These are phyloP conservation scores for Pandion haliaetus DNA, from an alignment of 2,113 vertebrate genomes.

Conservation along the genomic window DNA sequence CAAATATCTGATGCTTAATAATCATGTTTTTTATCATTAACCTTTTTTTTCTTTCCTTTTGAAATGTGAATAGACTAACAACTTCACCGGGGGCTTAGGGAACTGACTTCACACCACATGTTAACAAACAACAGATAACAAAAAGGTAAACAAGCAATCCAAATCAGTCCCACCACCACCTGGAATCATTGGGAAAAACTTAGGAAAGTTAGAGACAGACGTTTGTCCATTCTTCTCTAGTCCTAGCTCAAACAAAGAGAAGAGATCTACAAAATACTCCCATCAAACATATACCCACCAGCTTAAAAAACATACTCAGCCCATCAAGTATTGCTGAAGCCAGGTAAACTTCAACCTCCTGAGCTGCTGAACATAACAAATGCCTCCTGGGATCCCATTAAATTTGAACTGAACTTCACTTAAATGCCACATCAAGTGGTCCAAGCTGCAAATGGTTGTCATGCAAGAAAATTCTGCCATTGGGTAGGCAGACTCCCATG, in stretches of 20 bases:
- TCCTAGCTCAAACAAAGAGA: not conserved
- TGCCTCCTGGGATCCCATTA: not conserved
- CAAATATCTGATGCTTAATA: not conserved
- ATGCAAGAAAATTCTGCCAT: slow-evolving; percentile 1
- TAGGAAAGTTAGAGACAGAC: not conserved
- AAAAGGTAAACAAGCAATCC: not conserved
- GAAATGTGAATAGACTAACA: not conserved
- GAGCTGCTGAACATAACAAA: not conserved
- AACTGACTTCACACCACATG: not conserved
- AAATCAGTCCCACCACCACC: not conserved
- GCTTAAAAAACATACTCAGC: not conserved
- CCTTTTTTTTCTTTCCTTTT: not conserved
- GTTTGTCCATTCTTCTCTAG: not conserved
- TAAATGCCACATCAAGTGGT: not conserved
- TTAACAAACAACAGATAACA: not conserved
- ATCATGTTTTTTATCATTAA: not conserved
- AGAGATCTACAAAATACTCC: not conserved
- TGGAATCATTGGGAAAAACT: not conserved
- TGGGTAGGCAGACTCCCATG: not conserved
- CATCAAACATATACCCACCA: not conserved
- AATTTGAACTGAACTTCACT: not conserved
- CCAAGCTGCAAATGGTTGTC: not conserved
- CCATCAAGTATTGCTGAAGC: not conserved
- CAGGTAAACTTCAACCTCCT: not conserved
- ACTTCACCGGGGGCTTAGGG: not conserved